These are phyloP conservation scores for Paralvinella palmiformis DNA, from an alignment of 1,140 invertebrate species.

Conservation along the genomic window DNA sequence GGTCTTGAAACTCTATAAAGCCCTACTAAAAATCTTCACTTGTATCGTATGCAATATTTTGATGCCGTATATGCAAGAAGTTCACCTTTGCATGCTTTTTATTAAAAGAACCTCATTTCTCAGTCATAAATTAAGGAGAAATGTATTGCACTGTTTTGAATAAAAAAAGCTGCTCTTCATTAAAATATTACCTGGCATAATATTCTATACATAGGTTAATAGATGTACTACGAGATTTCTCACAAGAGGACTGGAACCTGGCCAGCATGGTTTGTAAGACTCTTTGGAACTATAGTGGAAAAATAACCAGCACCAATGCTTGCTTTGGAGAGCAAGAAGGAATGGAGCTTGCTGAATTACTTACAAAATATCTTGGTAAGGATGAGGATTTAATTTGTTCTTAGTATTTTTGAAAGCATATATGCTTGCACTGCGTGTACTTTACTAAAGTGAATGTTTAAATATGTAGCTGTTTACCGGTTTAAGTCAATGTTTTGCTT, in stretches of 20 bases:
- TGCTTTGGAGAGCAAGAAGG: conserved; percentile 41
- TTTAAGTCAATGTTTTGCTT: background rate
- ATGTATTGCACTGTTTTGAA: no score
- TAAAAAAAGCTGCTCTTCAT: no score
- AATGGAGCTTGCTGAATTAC: conserved; percentile 36
- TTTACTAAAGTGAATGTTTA: background rate
- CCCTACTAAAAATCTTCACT: no score
- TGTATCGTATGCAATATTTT: no score
- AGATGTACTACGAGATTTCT: conserved; percentile 54
- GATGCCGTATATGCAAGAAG: no score
- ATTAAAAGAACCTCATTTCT: no score
- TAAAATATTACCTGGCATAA: no score
- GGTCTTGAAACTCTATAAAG: no score
- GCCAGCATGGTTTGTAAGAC: conserved; percentile 61
- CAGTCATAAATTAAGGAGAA: no score
- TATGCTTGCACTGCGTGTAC: background rate
- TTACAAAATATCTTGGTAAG: conserved; percentile 44
- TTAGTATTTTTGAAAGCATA: background rate
- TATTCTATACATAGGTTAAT: conserved; percentile 55
- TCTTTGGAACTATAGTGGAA: conserved; percentile 67
- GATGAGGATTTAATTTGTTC: background rate
- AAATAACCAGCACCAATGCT: conserved; percentile 45
- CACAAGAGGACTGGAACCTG: conserved; percentile 58
- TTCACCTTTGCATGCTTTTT: no score
- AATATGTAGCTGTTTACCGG: background rate